A percentile compares a stretch with the other conserved stretches of the same genome.
These are phyloP conservation scores for Tangara arthus DNA, from an alignment of 2,797 vertebrate species.

Conservation along the genomic window DNA sequence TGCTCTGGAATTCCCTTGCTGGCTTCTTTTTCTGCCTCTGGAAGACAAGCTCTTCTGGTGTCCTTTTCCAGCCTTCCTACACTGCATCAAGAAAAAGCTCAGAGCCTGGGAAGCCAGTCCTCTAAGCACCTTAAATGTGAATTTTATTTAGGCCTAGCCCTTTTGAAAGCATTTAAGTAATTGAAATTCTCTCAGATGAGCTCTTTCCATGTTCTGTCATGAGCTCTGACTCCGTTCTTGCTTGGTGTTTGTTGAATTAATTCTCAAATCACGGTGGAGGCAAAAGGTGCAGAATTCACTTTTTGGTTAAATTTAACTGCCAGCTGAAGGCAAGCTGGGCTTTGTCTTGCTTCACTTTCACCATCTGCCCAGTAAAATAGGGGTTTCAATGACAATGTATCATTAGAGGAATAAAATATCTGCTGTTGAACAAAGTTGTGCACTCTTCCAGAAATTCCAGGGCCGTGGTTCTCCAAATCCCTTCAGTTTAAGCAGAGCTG, in stretches of 20 bases:
- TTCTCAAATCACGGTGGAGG: neutral
- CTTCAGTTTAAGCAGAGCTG: neutral
- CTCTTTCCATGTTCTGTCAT: neutral
- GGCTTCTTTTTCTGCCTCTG: neutral
- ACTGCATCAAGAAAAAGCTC: neutral
- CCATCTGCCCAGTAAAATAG: neutral
- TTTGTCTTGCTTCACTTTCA: neutral
- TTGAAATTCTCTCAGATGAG: neutral
- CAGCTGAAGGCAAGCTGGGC: neutral
- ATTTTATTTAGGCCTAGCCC: neutral
- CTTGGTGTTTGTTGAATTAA: neutral
- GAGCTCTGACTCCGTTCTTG: neutral
- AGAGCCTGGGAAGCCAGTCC: neutral
- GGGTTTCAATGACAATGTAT: neutral
- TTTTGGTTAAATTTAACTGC: neutral
- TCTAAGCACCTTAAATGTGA: neutral
- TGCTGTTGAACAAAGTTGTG: neutral
- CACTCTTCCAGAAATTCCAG: neutral
- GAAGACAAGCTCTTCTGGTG: neutral
- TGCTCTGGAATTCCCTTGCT: neutral
- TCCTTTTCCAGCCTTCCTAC: neutral
- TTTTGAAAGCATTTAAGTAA: neutral
- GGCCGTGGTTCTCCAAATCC: neutral
- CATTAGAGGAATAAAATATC: neutral
- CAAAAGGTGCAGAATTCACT: neutral